Base-by-base conservation (phyloP, 2,888 invertebrate genomes). In the Dryobotodes eremita region DNA sequence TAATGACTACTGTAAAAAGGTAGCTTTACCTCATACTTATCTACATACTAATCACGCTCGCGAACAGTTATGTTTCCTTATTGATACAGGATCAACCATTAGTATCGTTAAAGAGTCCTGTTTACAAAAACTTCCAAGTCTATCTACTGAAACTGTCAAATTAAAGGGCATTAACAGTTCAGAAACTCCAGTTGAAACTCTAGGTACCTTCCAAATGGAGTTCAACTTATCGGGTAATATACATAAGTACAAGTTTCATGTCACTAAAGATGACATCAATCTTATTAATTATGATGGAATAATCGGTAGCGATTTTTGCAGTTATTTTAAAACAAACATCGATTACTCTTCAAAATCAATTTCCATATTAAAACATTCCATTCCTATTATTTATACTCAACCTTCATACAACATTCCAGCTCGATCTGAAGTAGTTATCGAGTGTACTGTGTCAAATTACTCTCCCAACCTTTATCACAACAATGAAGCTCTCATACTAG, bases 81-180 rank as follows among this genome's bases (percentile, higher is more conserved):
- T 59, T 59, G 26, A n/a, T 59, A 53, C 20, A 53, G 53, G 53
- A 53, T 53, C 53, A 53, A 53, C 53, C 7, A 50, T 76, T 61
- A 80, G 79, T 59, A 48, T 80, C 66, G 55, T 80, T 72, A 79
- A 72, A 62, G 65, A 68, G 69, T 65, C 65, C 65, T 46, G 65
- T 65, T 65, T 46, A 65, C 46, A 46, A 48, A 66, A 55, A 10
- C 8, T 26, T 68, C 68, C 50, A 26, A 68, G 2, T 50, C 50
- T 78, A 55, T 50, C 68, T 50, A 36, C 69, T 7, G 69, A 69
- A 69, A 53, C 53, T 36, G 69, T 69, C 11, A 69, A 72, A 80
- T 69, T 62, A 69, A 53, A 76, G 57, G 71, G 76, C 65, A 53
- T 75, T 64, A 65, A 76, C 7, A 53, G 74, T 84, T 76, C 78